Evolutionary conservation across 2,888 invertebrate species (phyloP), one percentile per base, ranked within the genome.

Genomic region (Alentia gelatinosa): DNA sequence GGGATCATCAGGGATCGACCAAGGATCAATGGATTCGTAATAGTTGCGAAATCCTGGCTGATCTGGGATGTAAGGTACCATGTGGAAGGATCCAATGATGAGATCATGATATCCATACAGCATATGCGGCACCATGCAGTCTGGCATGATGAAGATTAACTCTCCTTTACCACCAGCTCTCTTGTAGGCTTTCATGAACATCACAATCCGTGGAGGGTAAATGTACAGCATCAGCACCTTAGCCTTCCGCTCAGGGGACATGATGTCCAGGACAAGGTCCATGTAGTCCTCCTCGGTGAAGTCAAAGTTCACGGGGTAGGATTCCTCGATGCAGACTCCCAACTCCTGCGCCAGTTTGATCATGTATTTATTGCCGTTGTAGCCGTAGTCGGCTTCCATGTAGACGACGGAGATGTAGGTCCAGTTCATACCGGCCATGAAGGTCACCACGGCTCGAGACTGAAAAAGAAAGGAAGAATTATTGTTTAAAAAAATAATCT

Each of bases 361-460:
- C 86, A 86, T 39, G 42, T 40, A 30, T 26, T 40, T 37, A 19
- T 40, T 86, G 15, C 42, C 86, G 26, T 86, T 47, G 47, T 86
- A 86, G 40, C 86, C 86, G 40, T 23, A 86, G 30, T 47, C 47
- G 12, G 40, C 42, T 26, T 86, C 86, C 3, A 86, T 86, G 26
- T 86, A 40, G 30, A 26, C 42, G 40, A 86, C 86, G 4, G 86
- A 40, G 86, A 86, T 42, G 40, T 86, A 86, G 30, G 39, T 86
- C 86, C 86, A 86, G 86, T 40, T 40, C 39, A 86, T 37, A 42
- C 15, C 30, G 4, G 35, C 30, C 7, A 42, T 23, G 26, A 86
- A 86, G 5, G 9, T n/a, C 30, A 86, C 40, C 40, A 86, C 40
- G 42, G 42, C 86, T 40, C 40, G 15, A 26, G 86, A 63, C 63